A percentile compares a stretch with the other conserved stretches of the same genome.
These are phyloP conservation scores for Clistopyga incitator DNA, from an alignment of 2,888 invertebrate genomes.

Conservation along the genomic window DNA sequence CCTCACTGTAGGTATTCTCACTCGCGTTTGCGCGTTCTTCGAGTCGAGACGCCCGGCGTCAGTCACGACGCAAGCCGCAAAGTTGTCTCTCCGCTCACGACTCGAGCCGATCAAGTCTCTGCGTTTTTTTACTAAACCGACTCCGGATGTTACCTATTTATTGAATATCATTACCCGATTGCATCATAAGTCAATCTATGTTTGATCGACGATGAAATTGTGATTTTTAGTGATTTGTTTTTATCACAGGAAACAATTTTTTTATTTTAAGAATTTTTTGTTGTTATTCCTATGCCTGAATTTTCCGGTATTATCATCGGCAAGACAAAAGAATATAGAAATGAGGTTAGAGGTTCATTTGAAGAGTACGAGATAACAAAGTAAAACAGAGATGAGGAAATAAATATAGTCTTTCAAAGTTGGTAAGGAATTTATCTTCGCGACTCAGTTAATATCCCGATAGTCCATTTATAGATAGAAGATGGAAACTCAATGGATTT, in stretches of 20 bases:
- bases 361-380: too few species aligned
- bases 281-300: background rate
- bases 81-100: background rate
- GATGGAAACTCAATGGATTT: too few species aligned
- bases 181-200: background rate
- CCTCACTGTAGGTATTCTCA: conserved; percentile 8
- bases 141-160: background rate
- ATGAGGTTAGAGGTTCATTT: too few species aligned
- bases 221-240: too few species aligned
- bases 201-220: background rate
- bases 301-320: too few species aligned
- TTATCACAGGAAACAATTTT: background rate
- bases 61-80: conserved; percentile 9
- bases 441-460: too few species aligned
- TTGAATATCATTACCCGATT: background rate
- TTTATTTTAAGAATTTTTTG: background rate
- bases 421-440: too few species aligned
- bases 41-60: conserved; percentile 47
- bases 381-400: too few species aligned
- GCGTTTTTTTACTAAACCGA: background rate
- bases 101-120: background rate
- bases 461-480: too few species aligned
- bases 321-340: too few species aligned
- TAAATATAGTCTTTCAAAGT: too few species aligned
- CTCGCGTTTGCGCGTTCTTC: conserved; percentile 48